Percentiles rank a stretch among this genome's conserved stretches.
Evolutionary conservation across 2,797 vertebrate species (phyloP).

Genomic region (Scyliorhinus canicula): DNA sequence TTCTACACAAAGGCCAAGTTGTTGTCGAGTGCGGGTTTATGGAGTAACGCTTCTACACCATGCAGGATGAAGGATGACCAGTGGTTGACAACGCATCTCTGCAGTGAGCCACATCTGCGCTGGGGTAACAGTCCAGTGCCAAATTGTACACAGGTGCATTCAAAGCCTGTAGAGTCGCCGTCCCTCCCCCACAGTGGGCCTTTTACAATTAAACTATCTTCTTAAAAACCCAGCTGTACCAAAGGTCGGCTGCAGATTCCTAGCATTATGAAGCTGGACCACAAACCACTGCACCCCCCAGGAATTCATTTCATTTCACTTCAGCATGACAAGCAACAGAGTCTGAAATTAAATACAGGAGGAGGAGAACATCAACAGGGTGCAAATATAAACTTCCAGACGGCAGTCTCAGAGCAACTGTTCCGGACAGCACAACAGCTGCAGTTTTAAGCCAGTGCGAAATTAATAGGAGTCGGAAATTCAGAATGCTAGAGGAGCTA

Average conservation of each 20-base stretch:
- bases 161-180: neutral
- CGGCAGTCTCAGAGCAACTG: neutral
- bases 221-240: neutral
- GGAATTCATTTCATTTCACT: neutral
- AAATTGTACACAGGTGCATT: neutral
- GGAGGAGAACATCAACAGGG: neutral
- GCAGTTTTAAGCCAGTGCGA: neutral
- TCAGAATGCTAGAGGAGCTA: neutral
- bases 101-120: neutral
- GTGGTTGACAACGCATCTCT: neutral
- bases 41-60: neutral
- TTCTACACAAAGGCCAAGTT: neutral
- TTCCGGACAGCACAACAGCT: neutral
- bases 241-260: neutral
- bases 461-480: neutral
- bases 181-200: neutral
- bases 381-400: neutral
- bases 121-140: neutral
- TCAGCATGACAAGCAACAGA: neutral
- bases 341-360: neutral
- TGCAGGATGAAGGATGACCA: neutral
- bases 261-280: neutral
- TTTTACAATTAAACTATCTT: neutral
- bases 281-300: neutral
- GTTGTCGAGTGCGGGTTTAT: neutral